Base-by-base conservation (phyloP, 2,888 invertebrate species). In the Cryptus viduatorius region DNA sequence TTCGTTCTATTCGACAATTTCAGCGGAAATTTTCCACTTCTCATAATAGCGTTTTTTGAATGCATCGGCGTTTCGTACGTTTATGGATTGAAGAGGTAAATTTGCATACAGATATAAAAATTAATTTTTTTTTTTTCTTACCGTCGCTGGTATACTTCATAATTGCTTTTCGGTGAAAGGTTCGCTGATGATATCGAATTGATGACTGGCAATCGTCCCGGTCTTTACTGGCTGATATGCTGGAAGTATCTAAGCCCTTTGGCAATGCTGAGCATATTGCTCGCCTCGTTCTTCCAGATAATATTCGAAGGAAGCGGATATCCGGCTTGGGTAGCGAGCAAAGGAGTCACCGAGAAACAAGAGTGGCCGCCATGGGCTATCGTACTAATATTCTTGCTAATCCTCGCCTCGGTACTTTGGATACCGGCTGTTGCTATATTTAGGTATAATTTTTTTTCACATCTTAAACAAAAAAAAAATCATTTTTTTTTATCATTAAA, bases 1-100 rank as follows among this genome's bases (percentile, higher is more conserved):
- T 98, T 99, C 92, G 96, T 98, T 85, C 95, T 99, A 10, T 99
- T 98, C 93, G 98, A 99, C 92, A 97, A 97, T 95, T 98, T 98
- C 94, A 98, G 98, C 88, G 98, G 98, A 12, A 98, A 98, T 90
- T 98, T 98, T 90, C 98, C 98, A 0, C 94, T 98, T 87, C 95
- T 98, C 84, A 97, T 98, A 90, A 98, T 99, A 78, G 98, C 98
- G 0, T 96, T 99, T 89, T 98, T 96, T 92, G 98, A 99, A 94
- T 98, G 98, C 90, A 95, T 98, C 78, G 98, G 97, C 3, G 98
- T 99, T 12, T 96, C 98, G n/a, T 99, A 98, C 92, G 97, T 99
- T 1, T 99, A 99, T 92, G 98, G 98, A 29, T 96, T 98, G 4
- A 97, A 97, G 92, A 96, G 97, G 98, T 98, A 92, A 76, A n/a